Percentiles rank a stretch among this genome's conserved stretches.
phyloP scores from a whole-genome alignment of 2,888 invertebrate genomes.

The Dendrolimus pini region DNA sequence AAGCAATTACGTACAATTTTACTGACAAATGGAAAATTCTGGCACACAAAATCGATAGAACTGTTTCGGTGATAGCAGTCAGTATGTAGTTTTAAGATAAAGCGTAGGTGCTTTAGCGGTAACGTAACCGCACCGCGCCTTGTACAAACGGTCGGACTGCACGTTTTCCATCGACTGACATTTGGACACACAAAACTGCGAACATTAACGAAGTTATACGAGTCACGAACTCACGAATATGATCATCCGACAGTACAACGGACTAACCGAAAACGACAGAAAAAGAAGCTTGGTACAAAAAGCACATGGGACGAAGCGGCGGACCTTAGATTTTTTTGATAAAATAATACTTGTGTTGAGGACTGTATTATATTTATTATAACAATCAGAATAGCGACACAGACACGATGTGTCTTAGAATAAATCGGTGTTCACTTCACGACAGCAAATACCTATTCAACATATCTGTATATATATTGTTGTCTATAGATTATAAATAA shows the following conservation, averaged over 20 bases:
- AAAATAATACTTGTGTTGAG: too few relatives aligned
- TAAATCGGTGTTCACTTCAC: too few relatives aligned
- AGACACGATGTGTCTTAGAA: too few relatives aligned
- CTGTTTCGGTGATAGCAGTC: slow-evolving; percentile 25
- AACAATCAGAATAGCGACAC: too few relatives aligned
- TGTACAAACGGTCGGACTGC: slow-evolving; percentile 35
- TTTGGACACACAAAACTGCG: slow-evolving; percentile 24
- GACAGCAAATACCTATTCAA: too few relatives aligned
- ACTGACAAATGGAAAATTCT: slow-evolving; percentile 33
- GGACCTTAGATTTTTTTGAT: too few relatives aligned
- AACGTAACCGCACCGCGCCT: slow-evolving; percentile 40
- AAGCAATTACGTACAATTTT: slow-evolving; percentile 30
- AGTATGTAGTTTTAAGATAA: slow-evolving; percentile 33
- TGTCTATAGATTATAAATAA: too few relatives aligned
- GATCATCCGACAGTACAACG: neutral
- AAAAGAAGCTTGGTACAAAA: neutral
- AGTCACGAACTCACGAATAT: slow-evolving; percentile 11
- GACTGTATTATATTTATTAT: too few relatives aligned
- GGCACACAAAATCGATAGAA: slow-evolving; percentile 46
- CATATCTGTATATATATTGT: too few relatives aligned
- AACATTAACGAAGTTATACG: slow-evolving; percentile 26
- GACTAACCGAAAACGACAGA: neutral
- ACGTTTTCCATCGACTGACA: slow-evolving; percentile 46
- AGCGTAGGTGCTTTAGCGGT: slow-evolving; percentile 38
- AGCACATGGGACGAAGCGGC: too few relatives aligned